A percentile compares a stretch with the other conserved stretches of the same genome.
Evolutionary conservation across 2,888 invertebrate genomes (phyloP).

Genomic region (Cinara cedri): DNA sequence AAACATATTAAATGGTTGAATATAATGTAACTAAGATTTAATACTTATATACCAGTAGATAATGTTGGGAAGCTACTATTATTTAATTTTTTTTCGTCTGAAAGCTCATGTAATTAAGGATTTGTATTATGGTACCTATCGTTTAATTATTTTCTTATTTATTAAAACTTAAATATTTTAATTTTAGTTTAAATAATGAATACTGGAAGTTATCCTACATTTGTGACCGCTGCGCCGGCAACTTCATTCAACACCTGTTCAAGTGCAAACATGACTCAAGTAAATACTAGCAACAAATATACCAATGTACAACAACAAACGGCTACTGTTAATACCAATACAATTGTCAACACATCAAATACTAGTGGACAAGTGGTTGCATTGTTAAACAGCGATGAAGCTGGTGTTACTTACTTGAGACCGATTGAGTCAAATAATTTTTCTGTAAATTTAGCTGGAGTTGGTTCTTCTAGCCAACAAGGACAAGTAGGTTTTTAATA

Average conservation of each 20-base stretch:
- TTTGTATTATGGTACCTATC: no score
- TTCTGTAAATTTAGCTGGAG: slow-evolving; percentile 61
- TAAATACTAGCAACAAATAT: slow-evolving; percentile 44
- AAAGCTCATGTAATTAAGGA: no score
- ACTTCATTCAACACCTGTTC: slow-evolving; percentile 53
- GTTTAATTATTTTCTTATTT: background rate
- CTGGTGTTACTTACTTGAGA: slow-evolving; percentile 77
- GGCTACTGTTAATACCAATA: slow-evolving; percentile 36
- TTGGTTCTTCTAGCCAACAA: slow-evolving; percentile 60
- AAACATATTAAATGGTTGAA: background rate
- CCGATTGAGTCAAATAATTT: slow-evolving; percentile 68
- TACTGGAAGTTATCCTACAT: slow-evolving; percentile 56
- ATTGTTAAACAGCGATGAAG: slow-evolving; percentile 72
- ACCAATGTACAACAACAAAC: slow-evolving; percentile 54
- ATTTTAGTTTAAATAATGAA: slow-evolving; percentile 52
- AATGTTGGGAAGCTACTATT: no score
- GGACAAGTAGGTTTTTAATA: slow-evolving; percentile 58
- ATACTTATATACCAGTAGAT: no score
- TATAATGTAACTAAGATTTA: no score
- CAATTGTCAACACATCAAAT: slow-evolving; percentile 52
- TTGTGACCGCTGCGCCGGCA: slow-evolving; percentile 49
- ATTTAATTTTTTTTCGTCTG: no score
- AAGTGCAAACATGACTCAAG: slow-evolving; percentile 53
- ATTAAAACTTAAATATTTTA: background rate
- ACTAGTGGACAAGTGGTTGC: slow-evolving; percentile 69